Evolutionary conservation across 2,888 invertebrate species (phyloP).

Genomic region (Phortica okadai): DNA sequence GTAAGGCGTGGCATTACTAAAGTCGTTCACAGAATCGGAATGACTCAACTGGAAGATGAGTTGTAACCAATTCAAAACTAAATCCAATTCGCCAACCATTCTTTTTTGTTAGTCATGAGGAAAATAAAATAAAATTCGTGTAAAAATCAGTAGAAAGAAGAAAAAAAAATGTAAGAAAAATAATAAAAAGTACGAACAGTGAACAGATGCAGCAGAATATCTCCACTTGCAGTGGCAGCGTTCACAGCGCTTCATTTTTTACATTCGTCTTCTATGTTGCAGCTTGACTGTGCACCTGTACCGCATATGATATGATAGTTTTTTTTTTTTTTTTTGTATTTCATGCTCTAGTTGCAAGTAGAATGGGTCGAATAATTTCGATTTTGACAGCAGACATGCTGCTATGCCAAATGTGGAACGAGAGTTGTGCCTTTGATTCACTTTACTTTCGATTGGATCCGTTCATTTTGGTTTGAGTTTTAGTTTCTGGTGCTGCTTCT

Average conservation of each 20-base stretch:
- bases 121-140: conserved; percentile 3
- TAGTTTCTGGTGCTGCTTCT: background rate
- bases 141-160: background rate
- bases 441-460: background rate
- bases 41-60: conserved; percentile 25
- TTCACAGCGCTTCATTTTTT: too few species aligned
- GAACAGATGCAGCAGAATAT: conserved; percentile 13
- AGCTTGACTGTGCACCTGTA: conserved; percentile 22
- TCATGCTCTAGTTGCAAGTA: conserved; percentile 57
- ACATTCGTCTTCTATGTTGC: background rate
- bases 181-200: background rate
- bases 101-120: background rate
- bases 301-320: conserved; percentile 12
- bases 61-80: conserved; percentile 31
- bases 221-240: background rate
- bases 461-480: conserved; percentile 5
- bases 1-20: background rate
- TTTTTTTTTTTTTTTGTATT: conserved; percentile 48
- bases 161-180: background rate
- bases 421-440: background rate
- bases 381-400: conserved; percentile 67
- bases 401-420: background rate
- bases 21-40: background rate
- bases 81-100: conserved; percentile 25
- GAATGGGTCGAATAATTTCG: conserved; percentile 64